These are phyloP conservation scores for Erebia ligea DNA, from an alignment of 2,888 invertebrate genomes.

Conservation along the genomic window DNA sequence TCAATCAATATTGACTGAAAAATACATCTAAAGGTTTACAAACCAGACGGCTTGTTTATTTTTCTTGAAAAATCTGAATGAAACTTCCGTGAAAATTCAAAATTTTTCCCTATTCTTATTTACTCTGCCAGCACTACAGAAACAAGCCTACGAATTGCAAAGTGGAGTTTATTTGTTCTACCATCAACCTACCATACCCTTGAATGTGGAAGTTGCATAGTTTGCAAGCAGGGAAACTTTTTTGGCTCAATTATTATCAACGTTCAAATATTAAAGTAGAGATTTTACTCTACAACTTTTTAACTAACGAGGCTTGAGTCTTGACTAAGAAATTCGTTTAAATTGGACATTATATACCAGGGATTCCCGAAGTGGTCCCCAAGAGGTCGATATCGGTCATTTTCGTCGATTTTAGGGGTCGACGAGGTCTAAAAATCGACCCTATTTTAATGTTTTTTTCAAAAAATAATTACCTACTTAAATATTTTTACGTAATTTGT, in stretches of 20 bases:
- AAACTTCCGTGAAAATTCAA: conserved; percentile 1
- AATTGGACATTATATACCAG: too few relatives aligned
- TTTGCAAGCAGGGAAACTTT: not conserved
- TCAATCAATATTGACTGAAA: not conserved
- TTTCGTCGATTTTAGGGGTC: too few relatives aligned
- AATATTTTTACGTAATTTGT: too few relatives aligned
- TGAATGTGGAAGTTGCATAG: not conserved
- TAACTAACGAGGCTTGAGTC: not conserved
- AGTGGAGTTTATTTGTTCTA: conserved; percentile 9
- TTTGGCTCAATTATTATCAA: conserved; percentile 14
- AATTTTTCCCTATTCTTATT: not conserved
- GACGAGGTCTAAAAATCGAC: too few relatives aligned
- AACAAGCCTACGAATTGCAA: conserved; percentile 2
- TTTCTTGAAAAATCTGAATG: conserved; percentile 12
- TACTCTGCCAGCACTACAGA: conserved; percentile 15
- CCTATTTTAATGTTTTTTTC: too few relatives aligned
- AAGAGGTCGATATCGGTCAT: too few relatives aligned
- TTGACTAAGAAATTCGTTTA: not conserved
- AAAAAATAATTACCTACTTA: too few relatives aligned
- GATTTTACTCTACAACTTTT: not conserved
- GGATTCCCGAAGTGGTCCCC: too few relatives aligned
- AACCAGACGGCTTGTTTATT: conserved; percentile 13
- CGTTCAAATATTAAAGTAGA: not conserved
- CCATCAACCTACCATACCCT: conserved; percentile 10
- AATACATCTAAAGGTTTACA: not conserved